Evolutionary conservation across 2,797 vertebrate genomes (phyloP).

Genomic region (Phoeniculus purpureus): DNA sequence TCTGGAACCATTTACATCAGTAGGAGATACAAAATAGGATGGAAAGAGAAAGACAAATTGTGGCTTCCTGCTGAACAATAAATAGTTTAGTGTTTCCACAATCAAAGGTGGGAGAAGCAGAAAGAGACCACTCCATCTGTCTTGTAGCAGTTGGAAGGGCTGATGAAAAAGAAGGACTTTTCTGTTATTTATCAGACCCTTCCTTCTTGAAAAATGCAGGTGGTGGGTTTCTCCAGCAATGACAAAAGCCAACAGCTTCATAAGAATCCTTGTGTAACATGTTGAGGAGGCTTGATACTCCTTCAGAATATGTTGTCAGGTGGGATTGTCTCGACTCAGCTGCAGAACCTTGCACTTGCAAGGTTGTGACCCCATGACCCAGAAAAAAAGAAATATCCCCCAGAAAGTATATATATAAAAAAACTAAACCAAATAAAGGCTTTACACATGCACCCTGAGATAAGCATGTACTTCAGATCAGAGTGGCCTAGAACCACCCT

Average conservation of each 20-base stretch:
- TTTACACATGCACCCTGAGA: no score
- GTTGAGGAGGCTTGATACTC: not conserved
- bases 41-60: slow-evolving; percentile 31
- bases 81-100: slow-evolving; percentile 43
- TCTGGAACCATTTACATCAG: slow-evolving; percentile 46
- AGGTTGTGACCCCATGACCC: no score
- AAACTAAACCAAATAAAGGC: no score
- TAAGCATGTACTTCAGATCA: no score
- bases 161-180: not conserved
- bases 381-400: no score
- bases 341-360: no score
- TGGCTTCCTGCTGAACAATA: slow-evolving; percentile 37
- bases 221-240: not conserved
- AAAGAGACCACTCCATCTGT: slow-evolving; percentile 33
- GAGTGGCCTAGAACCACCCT: no score
- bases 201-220: not conserved
- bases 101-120: slow-evolving; percentile 33
- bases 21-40: slow-evolving; percentile 4
- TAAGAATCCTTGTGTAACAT: not conserved
- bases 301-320: no score
- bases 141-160: slow-evolving; percentile 23
- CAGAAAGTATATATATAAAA: no score
- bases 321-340: no score
- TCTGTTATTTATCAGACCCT: not conserved
- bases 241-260: not conserved